A percentile compares a stretch with the other conserved stretches of the same genome.
phyloP scores from a whole-genome alignment of 2,797 vertebrate species.

The Etheostoma perlongum region DNA sequence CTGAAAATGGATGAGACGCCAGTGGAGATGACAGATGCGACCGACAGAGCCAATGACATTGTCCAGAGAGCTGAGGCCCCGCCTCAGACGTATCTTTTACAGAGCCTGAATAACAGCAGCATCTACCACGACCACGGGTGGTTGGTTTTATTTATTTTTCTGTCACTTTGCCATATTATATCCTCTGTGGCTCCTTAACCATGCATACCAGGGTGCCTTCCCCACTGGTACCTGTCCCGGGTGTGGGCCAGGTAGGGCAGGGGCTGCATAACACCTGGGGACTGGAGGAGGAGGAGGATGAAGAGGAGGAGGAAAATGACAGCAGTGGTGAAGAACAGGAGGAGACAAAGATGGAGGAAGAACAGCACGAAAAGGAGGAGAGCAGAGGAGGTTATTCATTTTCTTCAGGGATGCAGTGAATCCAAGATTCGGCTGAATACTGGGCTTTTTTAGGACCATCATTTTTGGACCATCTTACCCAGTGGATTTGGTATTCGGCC shows the following conservation, averaged over 20 bases:
- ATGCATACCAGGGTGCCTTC: constrained; percentile 81
- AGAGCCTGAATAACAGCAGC: neutral
- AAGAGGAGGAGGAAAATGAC: constrained; percentile 70
- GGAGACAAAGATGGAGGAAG: constrained; percentile 45
- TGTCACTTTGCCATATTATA: neutral
- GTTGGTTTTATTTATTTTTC: neutral
- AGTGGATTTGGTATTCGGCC: too few relatives aligned
- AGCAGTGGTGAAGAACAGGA: constrained; percentile 46
- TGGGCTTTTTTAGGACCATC: too few relatives aligned
- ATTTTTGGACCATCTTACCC: too few relatives aligned
- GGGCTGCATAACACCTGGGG: constrained; percentile 91
- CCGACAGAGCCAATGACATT: constrained; percentile 87
- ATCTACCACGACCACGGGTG: neutral
- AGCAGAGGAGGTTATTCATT: constrained; percentile 34
- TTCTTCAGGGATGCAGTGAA: too few relatives aligned
- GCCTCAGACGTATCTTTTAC: constrained; percentile 87
- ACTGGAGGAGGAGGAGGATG: constrained; percentile 86
- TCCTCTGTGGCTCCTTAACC: constrained; percentile 80
- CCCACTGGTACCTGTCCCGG: constrained; percentile 87
- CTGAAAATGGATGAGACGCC: constrained; percentile 88
- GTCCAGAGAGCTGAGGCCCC: constrained; percentile 85
- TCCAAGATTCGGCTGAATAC: too few relatives aligned
- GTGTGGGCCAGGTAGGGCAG: constrained; percentile 93
- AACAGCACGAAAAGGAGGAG: constrained; percentile 5
- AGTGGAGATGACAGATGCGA: constrained; percentile 85